Evolutionary conservation across 2,797 vertebrate species (phyloP), one percentile per base, ranked within the genome.

Genomic region (Microctenopoma lineatum): DNA sequence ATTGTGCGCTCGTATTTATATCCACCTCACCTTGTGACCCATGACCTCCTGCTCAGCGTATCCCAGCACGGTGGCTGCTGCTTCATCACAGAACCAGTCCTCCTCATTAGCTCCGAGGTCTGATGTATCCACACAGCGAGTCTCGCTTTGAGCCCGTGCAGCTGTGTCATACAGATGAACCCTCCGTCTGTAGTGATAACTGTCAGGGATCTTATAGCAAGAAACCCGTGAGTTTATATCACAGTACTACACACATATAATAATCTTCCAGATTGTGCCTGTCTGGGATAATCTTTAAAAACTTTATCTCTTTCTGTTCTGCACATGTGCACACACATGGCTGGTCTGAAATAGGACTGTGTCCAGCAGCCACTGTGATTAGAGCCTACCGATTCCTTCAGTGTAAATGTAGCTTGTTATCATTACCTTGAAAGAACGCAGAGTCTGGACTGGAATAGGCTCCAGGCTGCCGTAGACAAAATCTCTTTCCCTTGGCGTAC

Each of bases 401-500:
- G 4, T 7, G 4, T 3, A 13, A 39, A 13, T 39, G 13, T 41
- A 41, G 79, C 90, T 93, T 93, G 93, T 61, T 88, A 14, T 86
- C 0, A 87, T 95, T 44, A 96, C 94, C 92, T 95, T 97, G 89
- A 98, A 98, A 7, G 96, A 96, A 53, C 84, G 92, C 38, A 97
- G 91, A 0, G 95, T 96, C 85, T 96, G 96, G 5, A 98, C 94
- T 7, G 95, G 93, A 68, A 97, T 96, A 14, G 95, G 95, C 84
- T 98, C 96, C 56, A 98, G 88, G 42, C 94, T 96, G 48, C 96
- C 96, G 0, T 98, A 98, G n/a, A 97, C 96, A 80, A 97, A 98
- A 68, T 98, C 97, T 67, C 85, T 95, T 36, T 98, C 96, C 77
- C 85, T 95, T 0, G 97, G 96, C 0, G 96, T 98, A 53, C 96